Conservation (phyloP, 2,888 invertebrate genomes). For the Chrysodeixis includens region DNA sequence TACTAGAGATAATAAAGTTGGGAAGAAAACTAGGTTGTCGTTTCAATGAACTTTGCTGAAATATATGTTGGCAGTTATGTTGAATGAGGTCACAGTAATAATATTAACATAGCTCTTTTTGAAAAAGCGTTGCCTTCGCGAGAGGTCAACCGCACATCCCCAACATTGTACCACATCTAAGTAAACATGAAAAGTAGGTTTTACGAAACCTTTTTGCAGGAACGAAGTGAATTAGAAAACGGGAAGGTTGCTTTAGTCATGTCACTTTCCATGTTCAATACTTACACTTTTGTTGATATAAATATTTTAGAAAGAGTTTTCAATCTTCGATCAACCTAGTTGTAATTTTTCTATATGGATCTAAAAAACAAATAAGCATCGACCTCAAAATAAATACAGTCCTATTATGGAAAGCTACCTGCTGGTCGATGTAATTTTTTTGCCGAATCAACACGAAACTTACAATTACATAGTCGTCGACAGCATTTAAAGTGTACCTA, state of each 20-base stretch:
- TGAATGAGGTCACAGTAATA: conserved; percentile 4
- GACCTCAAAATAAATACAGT: no score
- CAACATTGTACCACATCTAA: neutral
- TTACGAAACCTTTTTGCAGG: neutral
- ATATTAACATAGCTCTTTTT: neutral
- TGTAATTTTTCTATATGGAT: no score
- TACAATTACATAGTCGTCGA: no score
- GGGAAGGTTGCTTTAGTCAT: neutral
- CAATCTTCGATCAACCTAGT: no score
- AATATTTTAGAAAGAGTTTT: no score
- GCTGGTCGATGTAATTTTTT: no score
- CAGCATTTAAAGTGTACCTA: no score
- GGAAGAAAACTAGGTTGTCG: conserved; percentile 13
- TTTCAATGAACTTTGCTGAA: conserved; percentile 8
- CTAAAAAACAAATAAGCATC: no score
- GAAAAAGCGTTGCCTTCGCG: conserved; percentile 1
- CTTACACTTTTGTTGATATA: no score
- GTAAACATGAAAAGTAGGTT: conserved; percentile 4
- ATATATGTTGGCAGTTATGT: conserved; percentile 4
- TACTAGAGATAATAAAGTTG: neutral
- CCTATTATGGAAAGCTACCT: no score
- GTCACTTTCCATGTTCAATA: neutral
- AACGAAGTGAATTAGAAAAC: neutral
- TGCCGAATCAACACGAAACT: no score
- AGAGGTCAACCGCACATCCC: neutral